Evolutionary conservation across 2,113 vertebrate genomes (phyloP), one percentile per base, ranked within the genome.

Genomic region (Chelonoidis abingdonii): DNA sequence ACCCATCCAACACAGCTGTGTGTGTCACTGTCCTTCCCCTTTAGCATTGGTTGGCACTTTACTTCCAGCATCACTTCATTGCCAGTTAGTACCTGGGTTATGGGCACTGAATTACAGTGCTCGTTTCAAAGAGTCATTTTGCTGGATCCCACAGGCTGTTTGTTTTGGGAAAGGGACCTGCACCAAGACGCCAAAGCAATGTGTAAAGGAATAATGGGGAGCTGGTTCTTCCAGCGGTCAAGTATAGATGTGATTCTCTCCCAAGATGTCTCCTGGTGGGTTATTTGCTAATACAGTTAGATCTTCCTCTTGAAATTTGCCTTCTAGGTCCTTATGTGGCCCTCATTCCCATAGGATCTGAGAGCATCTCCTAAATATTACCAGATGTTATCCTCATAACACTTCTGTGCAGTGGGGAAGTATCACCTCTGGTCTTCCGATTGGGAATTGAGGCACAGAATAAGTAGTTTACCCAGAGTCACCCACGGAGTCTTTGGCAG

Each of bases 101-200:
- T 44, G 44, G 4, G 44, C 25, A 44, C 75, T 27, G 44, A 56
- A 0, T 3, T 69, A 41, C 21, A n/a, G 44, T 53, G 22, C 49
- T 24, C 1, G 0, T 13, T 47, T 62, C 31, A 9, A 2, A 38
- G 56, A 4, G 25, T 6, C 80, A 54, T 78, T 78, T 41, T 22
- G 29, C 9, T 76, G 41, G 19, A 27, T 35, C 14, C 31, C 1
- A 0, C 0, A 47, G 41, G 29, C 50, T 29, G 44, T 72, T 31
- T 44, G 19, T 89, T 38, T 41, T 87, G 59, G 38, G 50, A 41
- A 44, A 72, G 69, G n/a, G 65, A 41, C 27, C 27, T 19, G 35
- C 29, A 56, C 76, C 38, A 76, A 54, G 49, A 29, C 41, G 27
- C 11, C 62, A 35, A 52, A 10, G 35, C 49, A 47, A 31, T 72